phyloP scores from a whole-genome alignment of 1,140 invertebrate species.

The Ephestia elutella region DNA sequence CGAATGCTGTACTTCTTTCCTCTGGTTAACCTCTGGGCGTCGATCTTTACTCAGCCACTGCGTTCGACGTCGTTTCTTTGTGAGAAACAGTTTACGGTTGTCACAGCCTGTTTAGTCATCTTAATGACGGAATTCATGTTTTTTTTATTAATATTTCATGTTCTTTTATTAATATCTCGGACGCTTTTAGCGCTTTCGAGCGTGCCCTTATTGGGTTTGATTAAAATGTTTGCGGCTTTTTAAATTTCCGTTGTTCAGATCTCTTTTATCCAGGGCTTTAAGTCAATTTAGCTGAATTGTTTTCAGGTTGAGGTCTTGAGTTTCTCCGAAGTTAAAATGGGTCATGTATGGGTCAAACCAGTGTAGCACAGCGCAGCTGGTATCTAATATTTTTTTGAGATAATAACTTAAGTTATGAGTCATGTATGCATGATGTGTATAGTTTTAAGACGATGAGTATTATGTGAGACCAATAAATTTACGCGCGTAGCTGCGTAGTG shows the following conservation, averaged over 20 bases:
- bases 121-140: constrained; percentile 51
- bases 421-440: too few relatives aligned
- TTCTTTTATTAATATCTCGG: constrained; percentile 36
- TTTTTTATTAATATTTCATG: constrained; percentile 45
- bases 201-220: constrained; percentile 3
- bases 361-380: too few relatives aligned
- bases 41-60: background rate
- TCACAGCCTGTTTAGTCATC: constrained; percentile 59
- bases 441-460: too few relatives aligned
- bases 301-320: too few relatives aligned
- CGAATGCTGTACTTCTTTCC: too few relatives aligned
- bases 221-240: background rate
- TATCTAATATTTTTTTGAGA: too few relatives aligned
- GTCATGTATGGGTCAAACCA: too few relatives aligned
- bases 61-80: constrained; percentile 13
- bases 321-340: too few relatives aligned
- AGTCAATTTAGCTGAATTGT: too few relatives aligned
- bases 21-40: background rate
- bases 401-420: too few relatives aligned
- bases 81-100: constrained; percentile 20
- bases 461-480: too few relatives aligned
- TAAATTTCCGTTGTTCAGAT: background rate
- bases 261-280: background rate
- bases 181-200: constrained; percentile 2
- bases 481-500: too few relatives aligned